These are phyloP conservation scores for Lysiphlebus fabarum DNA, from an alignment of 1,140 invertebrate genomes.

Conservation along the genomic window DNA sequence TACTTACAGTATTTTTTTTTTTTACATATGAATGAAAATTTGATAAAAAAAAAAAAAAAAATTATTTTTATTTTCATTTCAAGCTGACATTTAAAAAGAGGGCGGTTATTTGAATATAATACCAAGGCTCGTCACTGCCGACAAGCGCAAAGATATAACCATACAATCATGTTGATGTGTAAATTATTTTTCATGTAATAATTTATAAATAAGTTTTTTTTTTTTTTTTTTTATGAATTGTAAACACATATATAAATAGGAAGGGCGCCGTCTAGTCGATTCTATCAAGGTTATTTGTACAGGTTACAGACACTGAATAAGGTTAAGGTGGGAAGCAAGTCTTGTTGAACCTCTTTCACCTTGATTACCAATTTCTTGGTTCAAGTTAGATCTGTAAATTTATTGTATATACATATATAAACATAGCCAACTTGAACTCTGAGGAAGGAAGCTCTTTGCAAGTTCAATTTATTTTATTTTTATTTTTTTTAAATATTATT, in stretches of 20 bases:
- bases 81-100: constrained; percentile 36
- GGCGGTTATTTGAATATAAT: constrained; percentile 50
- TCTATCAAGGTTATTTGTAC: constrained; percentile 5
- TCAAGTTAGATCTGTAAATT: too few species aligned
- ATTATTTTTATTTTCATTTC: constrained; percentile 25
- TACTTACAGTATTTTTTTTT: constrained; percentile 32
- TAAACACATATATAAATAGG: too few species aligned
- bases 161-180: constrained; percentile 53
- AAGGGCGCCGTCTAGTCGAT: constrained; percentile 24
- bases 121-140: constrained; percentile 39
- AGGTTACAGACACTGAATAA: background rate
- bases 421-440: too few species aligned
- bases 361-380: constrained; percentile 5
- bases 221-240: too few species aligned
- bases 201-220: too few species aligned
- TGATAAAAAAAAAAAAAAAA: background rate
- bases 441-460: too few species aligned
- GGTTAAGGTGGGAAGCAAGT: constrained; percentile 23
- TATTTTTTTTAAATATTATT: too few species aligned
- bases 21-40: too few species aligned
- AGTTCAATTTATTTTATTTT: too few species aligned
- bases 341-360: constrained; percentile 34
- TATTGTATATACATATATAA: too few species aligned
- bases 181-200: constrained; percentile 20
- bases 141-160: constrained; percentile 38